These are phyloP conservation scores for Lepeophtheirus nordmannii DNA, from an alignment of 2,888 invertebrate species.

Conservation along the genomic window DNA sequence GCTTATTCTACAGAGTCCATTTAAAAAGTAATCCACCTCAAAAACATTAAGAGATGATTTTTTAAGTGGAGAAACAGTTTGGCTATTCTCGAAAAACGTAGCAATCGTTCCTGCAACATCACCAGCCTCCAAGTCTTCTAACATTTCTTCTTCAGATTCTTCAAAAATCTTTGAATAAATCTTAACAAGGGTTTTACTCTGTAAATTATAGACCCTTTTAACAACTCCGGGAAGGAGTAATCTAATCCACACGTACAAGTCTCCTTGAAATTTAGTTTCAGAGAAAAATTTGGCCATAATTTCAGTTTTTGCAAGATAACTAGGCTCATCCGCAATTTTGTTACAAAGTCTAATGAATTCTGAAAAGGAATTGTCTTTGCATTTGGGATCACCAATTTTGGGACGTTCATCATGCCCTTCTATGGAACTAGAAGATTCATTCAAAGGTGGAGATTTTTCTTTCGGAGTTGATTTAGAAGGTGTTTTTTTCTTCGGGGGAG, in stretches of 20 bases:
- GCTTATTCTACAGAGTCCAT: constrained; percentile 54
- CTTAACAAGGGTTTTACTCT: constrained; percentile 78
- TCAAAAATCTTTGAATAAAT: constrained; percentile 64
- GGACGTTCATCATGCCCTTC: constrained; percentile 3
- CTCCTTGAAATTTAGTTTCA: constrained; percentile 52
- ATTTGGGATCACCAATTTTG: constrained; percentile 25
- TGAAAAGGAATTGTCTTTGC: constrained; percentile 54
- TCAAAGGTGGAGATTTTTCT: background rate
- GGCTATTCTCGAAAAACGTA: constrained; percentile 53
- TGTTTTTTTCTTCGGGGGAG: background rate
- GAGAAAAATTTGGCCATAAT: constrained; percentile 51
- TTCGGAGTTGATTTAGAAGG: background rate
- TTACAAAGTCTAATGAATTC: constrained; percentile 62
- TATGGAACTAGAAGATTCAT: background rate
- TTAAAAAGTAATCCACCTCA: constrained; percentile 55
- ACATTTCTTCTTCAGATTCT: constrained; percentile 59
- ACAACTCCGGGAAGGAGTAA: constrained; percentile 63
- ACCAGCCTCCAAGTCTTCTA: constrained; percentile 68
- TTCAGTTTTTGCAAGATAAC: constrained; percentile 66
- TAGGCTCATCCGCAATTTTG: constrained; percentile 55
- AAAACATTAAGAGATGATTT: constrained; percentile 56
- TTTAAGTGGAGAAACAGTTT: constrained; percentile 42
- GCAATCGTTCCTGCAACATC: constrained; percentile 76
- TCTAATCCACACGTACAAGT: constrained; percentile 61
- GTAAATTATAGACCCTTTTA: constrained; percentile 75